These are phyloP conservation scores for Dysmachus trigonus DNA, from an alignment of 2,888 invertebrate species.

Conservation along the genomic window DNA sequence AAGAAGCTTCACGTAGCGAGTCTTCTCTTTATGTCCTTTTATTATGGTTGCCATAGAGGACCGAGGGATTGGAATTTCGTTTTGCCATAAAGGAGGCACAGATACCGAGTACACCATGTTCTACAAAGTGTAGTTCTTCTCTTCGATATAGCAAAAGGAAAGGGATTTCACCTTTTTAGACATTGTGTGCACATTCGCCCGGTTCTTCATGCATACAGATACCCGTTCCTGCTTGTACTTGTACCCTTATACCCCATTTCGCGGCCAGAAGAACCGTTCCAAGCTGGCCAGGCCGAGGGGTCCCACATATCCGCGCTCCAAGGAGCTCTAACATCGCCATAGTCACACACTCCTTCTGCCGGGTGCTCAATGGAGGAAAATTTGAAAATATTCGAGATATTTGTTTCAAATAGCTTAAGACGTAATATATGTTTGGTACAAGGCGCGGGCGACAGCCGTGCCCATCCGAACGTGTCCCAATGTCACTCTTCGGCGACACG, in stretches of 20 bases:
- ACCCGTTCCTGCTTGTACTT: background rate
- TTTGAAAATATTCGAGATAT: slow-evolving; percentile 50
- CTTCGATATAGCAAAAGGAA: slow-evolving; percentile 43
- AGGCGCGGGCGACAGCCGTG: slow-evolving; percentile 21
- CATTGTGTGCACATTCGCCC: background rate
- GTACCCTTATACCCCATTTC: background rate
- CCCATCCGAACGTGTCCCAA: slow-evolving; percentile 13
- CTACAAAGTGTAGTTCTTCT: slow-evolving; percentile 44
- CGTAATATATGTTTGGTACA: slow-evolving; percentile 48
- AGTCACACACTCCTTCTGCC: background rate
- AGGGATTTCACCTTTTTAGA: slow-evolving; percentile 43
- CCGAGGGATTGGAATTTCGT: slow-evolving; percentile 48
- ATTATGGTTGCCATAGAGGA: slow-evolving; percentile 49
- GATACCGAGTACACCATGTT: slow-evolving; percentile 44
- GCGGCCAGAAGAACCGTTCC: slow-evolving; percentile 1
- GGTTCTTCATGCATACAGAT: background rate
- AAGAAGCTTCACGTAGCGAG: slow-evolving; percentile 31
- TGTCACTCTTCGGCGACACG: slow-evolving; percentile 40
- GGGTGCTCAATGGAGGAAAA: slow-evolving; percentile 46
- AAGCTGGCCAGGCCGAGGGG: slow-evolving; percentile 13
- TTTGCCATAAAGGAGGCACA: slow-evolving; percentile 47
- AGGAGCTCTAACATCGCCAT: background rate
- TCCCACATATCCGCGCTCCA: background rate
- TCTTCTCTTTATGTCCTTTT: slow-evolving; percentile 45
- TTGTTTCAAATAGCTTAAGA: slow-evolving; percentile 50